Evolutionary conservation across 92 coral and sea anemone genomes (phyloP).

Genomic region (Siderastrea siderea): DNA sequence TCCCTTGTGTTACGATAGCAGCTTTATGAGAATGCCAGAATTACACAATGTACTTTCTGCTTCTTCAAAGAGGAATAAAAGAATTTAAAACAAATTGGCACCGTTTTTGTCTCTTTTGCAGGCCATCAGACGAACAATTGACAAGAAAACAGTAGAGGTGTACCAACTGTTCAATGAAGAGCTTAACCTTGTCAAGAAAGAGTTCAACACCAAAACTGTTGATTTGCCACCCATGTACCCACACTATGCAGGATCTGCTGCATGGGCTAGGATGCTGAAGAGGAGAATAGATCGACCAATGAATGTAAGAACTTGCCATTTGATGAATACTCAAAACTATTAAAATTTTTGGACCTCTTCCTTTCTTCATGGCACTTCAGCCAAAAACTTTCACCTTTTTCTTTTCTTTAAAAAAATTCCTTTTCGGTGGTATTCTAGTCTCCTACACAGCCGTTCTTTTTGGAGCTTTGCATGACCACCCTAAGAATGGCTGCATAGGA

Average conservation of each 20-base stretch:
- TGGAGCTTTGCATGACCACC: neutral
- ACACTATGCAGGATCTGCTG: conserved; percentile 92
- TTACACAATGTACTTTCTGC: too few species aligned
- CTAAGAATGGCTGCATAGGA: too few species aligned
- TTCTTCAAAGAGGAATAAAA: neutral
- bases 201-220: conserved; percentile 96
- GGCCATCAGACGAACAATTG: conserved; percentile 98
- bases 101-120: conserved; percentile 15
- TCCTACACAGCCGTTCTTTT: too few species aligned
- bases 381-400: too few species aligned
- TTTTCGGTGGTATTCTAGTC: too few species aligned
- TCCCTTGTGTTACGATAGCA: too few species aligned
- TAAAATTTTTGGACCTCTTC: too few species aligned
- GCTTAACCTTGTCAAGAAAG: conserved; percentile 97
- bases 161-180: conserved; percentile 98
- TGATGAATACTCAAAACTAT: too few species aligned
- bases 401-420: too few species aligned
- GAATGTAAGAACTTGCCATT: conserved; percentile 69
- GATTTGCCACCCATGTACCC: conserved; percentile 98
- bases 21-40: too few species aligned
- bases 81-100: neutral
- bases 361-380: too few species aligned
- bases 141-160: conserved; percentile 99
- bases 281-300: conserved; percentile 97
- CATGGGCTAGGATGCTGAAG: conserved; percentile 98